These are phyloP conservation scores for Orchesella cincta DNA, from an alignment of 1,140 invertebrate species.

Conservation along the genomic window DNA sequence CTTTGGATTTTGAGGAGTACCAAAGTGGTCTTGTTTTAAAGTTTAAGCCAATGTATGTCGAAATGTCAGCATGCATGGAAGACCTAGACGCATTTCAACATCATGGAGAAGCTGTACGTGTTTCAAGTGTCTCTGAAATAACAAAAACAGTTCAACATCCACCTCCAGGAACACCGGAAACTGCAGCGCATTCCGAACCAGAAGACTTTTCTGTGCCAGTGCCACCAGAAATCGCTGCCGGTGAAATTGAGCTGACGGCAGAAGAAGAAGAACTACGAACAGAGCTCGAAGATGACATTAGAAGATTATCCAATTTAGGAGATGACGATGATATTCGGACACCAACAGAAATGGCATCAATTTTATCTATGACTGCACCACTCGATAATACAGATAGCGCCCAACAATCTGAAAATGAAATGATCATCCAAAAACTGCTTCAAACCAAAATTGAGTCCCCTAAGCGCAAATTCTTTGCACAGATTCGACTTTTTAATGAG, in stretches of 20 bases:
- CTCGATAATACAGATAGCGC: no score
- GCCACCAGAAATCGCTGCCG: background rate
- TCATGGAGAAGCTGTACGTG: background rate
- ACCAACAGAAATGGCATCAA: background rate
- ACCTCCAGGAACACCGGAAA: conserved; percentile 11
- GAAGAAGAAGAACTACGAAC: background rate
- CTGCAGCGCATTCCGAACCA: background rate
- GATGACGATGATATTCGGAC: background rate
- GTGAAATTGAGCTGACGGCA: background rate
- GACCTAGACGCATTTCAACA: background rate
- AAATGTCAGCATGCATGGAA: background rate
- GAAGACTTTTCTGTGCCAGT: background rate
- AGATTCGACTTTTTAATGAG: conserved; percentile 40
- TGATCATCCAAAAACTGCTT: background rate
- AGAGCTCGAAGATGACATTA: background rate
- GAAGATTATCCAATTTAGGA: background rate
- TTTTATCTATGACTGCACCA: background rate
- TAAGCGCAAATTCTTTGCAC: conserved; percentile 35
- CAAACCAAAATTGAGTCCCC: conserved; percentile 25
- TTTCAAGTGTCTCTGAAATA: background rate
- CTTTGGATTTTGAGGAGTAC: background rate
- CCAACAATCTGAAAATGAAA: background rate
- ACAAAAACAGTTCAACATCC: conserved; percentile 19
- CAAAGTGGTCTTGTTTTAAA: background rate
- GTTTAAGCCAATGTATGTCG: background rate